A percentile compares a stretch with the other conserved stretches of the same genome.
These are phyloP conservation scores for Brachionus rotundiformis DNA, from an alignment of 1,140 invertebrate genomes.

Conservation along the genomic window DNA sequence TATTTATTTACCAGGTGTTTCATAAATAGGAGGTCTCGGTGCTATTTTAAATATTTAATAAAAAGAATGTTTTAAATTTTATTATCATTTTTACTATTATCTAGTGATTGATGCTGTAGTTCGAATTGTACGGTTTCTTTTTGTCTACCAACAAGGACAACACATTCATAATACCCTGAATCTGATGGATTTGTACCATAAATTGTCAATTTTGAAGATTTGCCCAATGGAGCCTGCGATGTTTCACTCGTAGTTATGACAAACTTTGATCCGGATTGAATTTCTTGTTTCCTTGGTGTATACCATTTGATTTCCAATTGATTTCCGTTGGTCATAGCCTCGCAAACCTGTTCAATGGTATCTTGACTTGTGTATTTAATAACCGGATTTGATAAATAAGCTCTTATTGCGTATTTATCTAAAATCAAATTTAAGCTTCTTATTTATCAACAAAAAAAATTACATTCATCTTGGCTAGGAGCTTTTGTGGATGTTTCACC, in stretches of 20 bases:
- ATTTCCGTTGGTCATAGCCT: constrained; percentile 27
- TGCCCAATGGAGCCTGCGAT: constrained; percentile 10
- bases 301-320: constrained; percentile 13
- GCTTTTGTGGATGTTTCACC: background rate
- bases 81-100: background rate
- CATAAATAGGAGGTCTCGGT: background rate
- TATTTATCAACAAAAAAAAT: background rate
- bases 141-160: background rate
- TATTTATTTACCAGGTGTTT: constrained; percentile 4
- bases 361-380: background rate
- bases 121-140: constrained; percentile 2
- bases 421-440: background rate
- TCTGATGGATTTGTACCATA: background rate
- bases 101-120: background rate
- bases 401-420: constrained; percentile 9
- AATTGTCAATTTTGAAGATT: constrained; percentile 21
- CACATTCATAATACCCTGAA: constrained; percentile 35
- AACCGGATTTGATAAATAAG: background rate
- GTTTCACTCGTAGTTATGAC: background rate
- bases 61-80: background rate
- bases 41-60: background rate
- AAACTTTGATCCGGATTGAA: background rate
- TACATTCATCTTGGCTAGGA: background rate
- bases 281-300: constrained; percentile 26
- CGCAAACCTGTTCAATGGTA: constrained; percentile 14